Evolutionary conservation across 2,113 vertebrate species (phyloP).

Genomic region (Lathamus discolor): DNA sequence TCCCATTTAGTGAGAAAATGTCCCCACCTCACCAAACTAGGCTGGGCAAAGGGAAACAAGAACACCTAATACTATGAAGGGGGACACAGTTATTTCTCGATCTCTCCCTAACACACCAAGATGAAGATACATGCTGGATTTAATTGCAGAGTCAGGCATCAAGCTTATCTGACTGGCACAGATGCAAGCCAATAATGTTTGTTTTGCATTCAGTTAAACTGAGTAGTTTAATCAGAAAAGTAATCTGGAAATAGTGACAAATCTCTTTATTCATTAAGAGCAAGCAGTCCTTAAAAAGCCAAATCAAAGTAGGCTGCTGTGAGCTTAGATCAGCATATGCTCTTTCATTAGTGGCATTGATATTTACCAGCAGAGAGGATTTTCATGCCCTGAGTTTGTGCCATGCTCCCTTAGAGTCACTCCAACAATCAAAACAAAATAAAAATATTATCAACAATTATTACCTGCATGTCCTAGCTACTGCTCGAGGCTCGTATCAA

Average conservation of each 20-base stretch:
- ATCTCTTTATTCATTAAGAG: not conserved
- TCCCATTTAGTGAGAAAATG: not conserved
- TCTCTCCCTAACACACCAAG: not conserved
- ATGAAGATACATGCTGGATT: not conserved
- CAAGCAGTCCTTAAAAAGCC: not conserved
- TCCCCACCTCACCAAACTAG: not conserved
- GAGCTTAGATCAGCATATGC: not conserved
- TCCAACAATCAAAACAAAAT: not conserved
- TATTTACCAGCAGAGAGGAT: not conserved
- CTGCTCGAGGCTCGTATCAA: not conserved
- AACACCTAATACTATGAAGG: not conserved
- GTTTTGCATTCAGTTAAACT: not conserved
- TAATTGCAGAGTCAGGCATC: not conserved
- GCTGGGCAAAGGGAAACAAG: not conserved
- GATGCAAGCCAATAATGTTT: not conserved
- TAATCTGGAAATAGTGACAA: not conserved
- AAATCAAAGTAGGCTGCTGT: not conserved
- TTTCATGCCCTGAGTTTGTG: not conserved
- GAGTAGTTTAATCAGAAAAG: conserved; percentile 9
- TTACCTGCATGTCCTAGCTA: not conserved
- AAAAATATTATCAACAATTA: not conserved
- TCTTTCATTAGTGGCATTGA: not conserved
- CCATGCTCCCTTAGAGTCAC: not conserved
- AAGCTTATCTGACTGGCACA: not conserved
- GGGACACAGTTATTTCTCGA: not conserved